Percentiles rank a stretch among this genome's conserved stretches.
phyloP scores from a whole-genome alignment of 2,888 invertebrate genomes.

The Rhagium mordax region DNA sequence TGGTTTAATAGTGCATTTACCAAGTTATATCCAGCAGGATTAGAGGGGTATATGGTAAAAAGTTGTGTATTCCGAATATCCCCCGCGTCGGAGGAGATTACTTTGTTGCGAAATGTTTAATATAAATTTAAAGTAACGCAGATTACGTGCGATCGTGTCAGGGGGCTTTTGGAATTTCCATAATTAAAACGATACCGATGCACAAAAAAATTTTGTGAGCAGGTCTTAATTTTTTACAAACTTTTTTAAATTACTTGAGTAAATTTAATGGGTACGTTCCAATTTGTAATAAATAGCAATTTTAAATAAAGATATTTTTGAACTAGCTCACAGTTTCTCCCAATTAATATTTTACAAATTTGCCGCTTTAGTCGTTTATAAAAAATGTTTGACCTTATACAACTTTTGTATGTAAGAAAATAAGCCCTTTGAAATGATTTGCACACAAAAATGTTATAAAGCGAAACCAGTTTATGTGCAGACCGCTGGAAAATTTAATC shows the following conservation, averaged over 20 bases:
- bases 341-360: too few species aligned
- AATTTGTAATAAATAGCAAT: too few species aligned
- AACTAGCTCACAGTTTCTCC: too few species aligned
- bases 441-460: neutral
- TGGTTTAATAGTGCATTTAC: slow-evolving; percentile 25
- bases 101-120: neutral
- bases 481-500: slow-evolving; percentile 35
- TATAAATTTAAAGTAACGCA: neutral
- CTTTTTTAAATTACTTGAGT: too few species aligned
- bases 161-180: too few species aligned
- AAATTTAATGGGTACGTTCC: too few species aligned
- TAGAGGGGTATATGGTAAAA: slow-evolving; percentile 12
- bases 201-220: too few species aligned
- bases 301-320: too few species aligned
- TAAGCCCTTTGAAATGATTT: slow-evolving; percentile 9
- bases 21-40: slow-evolving; percentile 2
- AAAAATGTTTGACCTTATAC: too few species aligned
- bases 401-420: neutral
- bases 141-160: neutral
- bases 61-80: neutral
- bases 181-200: too few species aligned
- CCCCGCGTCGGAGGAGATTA: neutral
- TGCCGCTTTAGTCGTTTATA: too few species aligned
- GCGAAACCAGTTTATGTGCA: slow-evolving; percentile 24
- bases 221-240: too few species aligned